Evolutionary conservation across 2,113 vertebrate species (phyloP).

Genomic region (Corythornis vintsioides): DNA sequence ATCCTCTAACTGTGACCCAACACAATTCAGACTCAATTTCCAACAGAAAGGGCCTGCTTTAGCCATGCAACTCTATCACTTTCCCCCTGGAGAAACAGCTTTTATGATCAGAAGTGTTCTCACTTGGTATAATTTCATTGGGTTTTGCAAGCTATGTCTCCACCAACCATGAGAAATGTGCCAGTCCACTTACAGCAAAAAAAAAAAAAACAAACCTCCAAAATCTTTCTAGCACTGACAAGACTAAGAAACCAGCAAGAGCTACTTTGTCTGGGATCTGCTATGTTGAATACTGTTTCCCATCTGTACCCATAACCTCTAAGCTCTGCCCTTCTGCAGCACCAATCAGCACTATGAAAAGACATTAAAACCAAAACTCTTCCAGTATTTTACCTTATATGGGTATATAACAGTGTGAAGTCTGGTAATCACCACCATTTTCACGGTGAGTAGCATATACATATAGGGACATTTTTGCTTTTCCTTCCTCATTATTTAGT

Average conservation of each 20-base stretch:
- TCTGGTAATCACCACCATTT: background rate
- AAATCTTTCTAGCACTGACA: background rate
- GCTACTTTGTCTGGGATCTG: background rate
- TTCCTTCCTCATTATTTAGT: background rate
- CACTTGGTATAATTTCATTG: background rate
- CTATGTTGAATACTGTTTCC: background rate
- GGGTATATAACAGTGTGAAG: background rate
- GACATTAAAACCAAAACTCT: background rate
- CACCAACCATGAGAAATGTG: background rate
- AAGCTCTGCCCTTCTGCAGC: background rate
- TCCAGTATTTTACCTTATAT: background rate
- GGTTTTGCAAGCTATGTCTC: background rate
- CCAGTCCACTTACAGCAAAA: background rate
- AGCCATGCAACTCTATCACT: background rate
- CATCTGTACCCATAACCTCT: background rate
- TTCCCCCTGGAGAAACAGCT: background rate
- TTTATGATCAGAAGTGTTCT: background rate
- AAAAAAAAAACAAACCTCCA: background rate
- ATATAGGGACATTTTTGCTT: background rate
- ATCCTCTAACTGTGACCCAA: background rate
- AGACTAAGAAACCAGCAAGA: background rate
- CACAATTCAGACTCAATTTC: background rate
- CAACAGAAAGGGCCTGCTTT: background rate
- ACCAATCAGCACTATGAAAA: background rate
- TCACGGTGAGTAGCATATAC: background rate